phyloP scores from a whole-genome alignment of 2,797 vertebrate genomes.

The Parauchenoglanis punctatus region DNA sequence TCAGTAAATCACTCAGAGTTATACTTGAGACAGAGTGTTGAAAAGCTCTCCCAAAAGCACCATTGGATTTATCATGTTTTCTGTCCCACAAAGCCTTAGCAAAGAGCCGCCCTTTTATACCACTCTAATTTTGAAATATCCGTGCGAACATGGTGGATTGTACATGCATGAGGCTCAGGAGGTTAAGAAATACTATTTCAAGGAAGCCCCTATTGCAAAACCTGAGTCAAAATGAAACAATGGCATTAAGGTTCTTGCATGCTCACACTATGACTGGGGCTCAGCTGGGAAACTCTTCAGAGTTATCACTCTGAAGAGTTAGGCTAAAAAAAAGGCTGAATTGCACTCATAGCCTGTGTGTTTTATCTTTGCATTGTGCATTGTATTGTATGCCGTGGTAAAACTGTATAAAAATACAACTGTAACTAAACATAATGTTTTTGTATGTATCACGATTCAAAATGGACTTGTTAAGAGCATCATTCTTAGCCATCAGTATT shows the following conservation, averaged over 20 bases:
- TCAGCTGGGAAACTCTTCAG: not conserved
- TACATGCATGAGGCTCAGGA: slow-evolving; percentile 32
- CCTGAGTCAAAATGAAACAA: not conserved
- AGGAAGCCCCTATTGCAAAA: slow-evolving; percentile 26
- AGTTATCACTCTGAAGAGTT: not conserved
- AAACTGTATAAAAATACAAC: not conserved
- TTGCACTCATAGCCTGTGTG: not conserved
- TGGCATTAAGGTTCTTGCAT: not conserved
- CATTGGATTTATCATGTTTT: slow-evolving; percentile 52
- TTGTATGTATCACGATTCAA: not conserved
- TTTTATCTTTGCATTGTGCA: not conserved
- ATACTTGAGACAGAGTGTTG: slow-evolving; percentile 3
- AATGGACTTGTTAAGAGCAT: not conserved
- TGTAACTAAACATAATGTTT: not conserved
- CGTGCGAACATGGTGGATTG: slow-evolving; percentile 46
- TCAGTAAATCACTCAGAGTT: slow-evolving; percentile 21
- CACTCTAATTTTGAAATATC: slow-evolving; percentile 51
- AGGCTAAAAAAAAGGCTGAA: not conserved
- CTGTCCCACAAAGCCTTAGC: slow-evolving; percentile 26
- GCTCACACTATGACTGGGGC: not conserved
- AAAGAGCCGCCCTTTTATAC: slow-evolving; percentile 20
- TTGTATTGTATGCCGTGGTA: not conserved
- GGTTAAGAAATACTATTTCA: slow-evolving; percentile 51
- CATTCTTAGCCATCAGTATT: not conserved
- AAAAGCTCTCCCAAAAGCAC: slow-evolving; percentile 35